Conservation (phyloP, 2,888 invertebrate species). For the Lysandra coridon region DNA sequence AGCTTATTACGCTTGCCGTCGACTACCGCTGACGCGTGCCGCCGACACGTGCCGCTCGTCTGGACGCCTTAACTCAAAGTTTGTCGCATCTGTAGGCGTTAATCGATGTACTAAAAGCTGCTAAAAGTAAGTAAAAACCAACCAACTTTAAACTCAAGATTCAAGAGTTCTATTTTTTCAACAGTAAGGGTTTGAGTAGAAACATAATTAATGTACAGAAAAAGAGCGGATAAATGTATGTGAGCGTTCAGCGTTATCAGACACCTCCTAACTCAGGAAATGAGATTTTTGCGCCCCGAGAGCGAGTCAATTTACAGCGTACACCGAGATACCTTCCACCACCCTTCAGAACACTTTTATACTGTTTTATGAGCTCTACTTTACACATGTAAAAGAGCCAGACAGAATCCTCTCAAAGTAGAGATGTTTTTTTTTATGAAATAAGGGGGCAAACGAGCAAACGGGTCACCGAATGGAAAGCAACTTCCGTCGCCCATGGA, state of each 20-base stretch:
- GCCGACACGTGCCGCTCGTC: no score
- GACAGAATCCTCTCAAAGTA: not conserved
- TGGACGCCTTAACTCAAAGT: no score
- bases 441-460: no score
- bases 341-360: constrained; percentile 14
- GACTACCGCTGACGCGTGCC: no score
- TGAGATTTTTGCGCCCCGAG: constrained; percentile 52
- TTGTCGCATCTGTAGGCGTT: no score
- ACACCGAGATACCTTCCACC: not conserved
- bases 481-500: no score
- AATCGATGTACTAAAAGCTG: no score
- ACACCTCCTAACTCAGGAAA: constrained; percentile 49
- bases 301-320: constrained; percentile 45
- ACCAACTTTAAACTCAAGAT: no score
- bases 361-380: constrained; percentile 4
- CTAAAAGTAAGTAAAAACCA: no score
- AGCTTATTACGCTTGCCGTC: no score
- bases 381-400: not conserved
- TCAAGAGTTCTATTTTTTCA: not conserved
- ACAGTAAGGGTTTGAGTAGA: not conserved
- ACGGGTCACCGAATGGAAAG: no score
- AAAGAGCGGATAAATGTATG: constrained; percentile 5
- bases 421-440: not conserved
- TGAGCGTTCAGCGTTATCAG: constrained; percentile 12
- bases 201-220: constrained; percentile 19